phyloP scores from a whole-genome alignment of 2,797 vertebrate genomes.

The Oreonectes daqikongensis region DNA sequence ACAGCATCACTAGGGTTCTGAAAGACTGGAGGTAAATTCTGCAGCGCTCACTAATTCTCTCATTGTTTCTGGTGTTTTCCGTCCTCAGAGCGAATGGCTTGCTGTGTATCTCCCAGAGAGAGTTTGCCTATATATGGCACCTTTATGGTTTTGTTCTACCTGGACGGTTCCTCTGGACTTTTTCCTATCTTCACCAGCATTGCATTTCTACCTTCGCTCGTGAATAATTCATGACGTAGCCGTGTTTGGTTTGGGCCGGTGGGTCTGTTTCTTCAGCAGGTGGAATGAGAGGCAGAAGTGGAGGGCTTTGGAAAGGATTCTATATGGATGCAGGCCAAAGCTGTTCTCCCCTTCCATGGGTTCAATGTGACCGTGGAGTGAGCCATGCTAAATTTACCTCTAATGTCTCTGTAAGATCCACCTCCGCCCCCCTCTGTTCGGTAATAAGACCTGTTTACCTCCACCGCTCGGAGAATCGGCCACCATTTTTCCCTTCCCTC shows the following conservation, averaged over 20 bases:
- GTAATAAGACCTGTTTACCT: conserved; percentile 52
- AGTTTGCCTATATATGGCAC: conserved; percentile 27
- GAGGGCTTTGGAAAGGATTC: conserved; percentile 62
- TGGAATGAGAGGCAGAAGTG: conserved; percentile 77
- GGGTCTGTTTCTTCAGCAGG: conserved; percentile 73
- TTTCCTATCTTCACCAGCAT: conserved; percentile 55
- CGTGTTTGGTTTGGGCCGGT: conserved; percentile 60
- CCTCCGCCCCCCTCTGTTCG: conserved; percentile 26
- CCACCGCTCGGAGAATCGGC: neutral
- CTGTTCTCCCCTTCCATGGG: conserved; percentile 41
- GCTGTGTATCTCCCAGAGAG: conserved; percentile 42
- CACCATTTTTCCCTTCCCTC: conserved; percentile 33
- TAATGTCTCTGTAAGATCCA: conserved; percentile 54
- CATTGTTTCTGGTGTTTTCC: conserved; percentile 47
- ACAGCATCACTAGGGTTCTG: conserved; percentile 17
- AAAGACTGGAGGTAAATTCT: conserved; percentile 38
- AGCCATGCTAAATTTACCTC: conserved; percentile 54
- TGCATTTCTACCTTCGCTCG: conserved; percentile 63
- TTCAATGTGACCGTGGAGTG: conserved; percentile 47
- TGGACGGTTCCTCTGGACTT: conserved; percentile 33
- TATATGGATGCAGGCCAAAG: conserved; percentile 55
- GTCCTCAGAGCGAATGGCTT: conserved; percentile 45
- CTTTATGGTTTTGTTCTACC: conserved; percentile 23
- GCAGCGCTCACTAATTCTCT: conserved; percentile 45
- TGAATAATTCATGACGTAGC: conserved; percentile 74